phyloP scores from a whole-genome alignment of 2,888 invertebrate genomes.

The Tetrapedia diversipes region DNA sequence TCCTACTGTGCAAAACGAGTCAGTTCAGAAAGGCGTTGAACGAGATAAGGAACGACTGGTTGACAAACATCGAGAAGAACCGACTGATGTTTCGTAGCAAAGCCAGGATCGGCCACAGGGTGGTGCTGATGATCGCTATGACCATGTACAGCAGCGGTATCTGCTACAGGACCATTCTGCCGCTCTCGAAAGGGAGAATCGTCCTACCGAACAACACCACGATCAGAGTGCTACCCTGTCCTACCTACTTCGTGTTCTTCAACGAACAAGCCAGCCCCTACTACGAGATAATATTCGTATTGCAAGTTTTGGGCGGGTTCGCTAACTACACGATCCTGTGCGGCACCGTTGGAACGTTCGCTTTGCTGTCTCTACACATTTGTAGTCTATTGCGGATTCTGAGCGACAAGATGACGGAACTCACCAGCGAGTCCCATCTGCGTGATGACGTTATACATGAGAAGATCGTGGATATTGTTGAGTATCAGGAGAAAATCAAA shows the following conservation, averaged over 20 bases:
- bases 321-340: conserved; percentile 63
- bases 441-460: conserved; percentile 1
- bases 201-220: conserved; percentile 60
- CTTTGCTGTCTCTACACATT: conserved; percentile 70
- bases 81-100: conserved; percentile 67
- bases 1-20: conserved; percentile 2
- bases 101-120: conserved; percentile 66
- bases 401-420: conserved; percentile 9
- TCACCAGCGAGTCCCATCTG: background rate
- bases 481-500: conserved; percentile 35
- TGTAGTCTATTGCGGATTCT: conserved; percentile 62
- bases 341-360: conserved; percentile 66
- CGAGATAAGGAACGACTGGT: conserved; percentile 66
- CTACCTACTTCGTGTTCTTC: conserved; percentile 67
- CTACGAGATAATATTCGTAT: conserved; percentile 68
- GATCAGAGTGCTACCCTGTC: conserved; percentile 63
- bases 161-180: conserved; percentile 67
- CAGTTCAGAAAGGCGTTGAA: conserved; percentile 43
- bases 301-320: conserved; percentile 68
- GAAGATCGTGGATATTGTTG: conserved; percentile 39
- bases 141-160: conserved; percentile 67
- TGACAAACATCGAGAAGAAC: conserved; percentile 35
- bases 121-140: conserved; percentile 58
- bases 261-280: conserved; percentile 60
- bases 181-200: conserved; percentile 57